These are phyloP conservation scores for Atopsyche davidsoni DNA, from an alignment of 1,140 invertebrate genomes.

Conservation along the genomic window DNA sequence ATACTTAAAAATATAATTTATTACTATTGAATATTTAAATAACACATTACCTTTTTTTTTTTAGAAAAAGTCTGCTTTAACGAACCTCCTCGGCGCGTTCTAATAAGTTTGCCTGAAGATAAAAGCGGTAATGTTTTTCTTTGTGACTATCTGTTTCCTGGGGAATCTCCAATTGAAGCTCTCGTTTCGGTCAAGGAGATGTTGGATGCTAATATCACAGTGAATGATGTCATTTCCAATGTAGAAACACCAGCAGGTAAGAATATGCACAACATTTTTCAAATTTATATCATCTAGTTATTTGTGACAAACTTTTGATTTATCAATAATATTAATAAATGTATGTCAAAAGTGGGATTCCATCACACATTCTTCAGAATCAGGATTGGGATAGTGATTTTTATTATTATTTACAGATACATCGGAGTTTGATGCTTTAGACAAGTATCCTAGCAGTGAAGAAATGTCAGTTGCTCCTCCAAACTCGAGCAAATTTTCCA, in stretches of 20 bases:
- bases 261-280: too few relatives aligned
- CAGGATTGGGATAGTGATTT: too few relatives aligned
- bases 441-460: constrained; percentile 47
- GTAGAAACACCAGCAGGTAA: constrained; percentile 58
- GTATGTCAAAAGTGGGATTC: neutral
- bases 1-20: constrained; percentile 4
- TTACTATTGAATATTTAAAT: constrained; percentile 7
- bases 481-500: too few relatives aligned
- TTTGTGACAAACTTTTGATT: too few relatives aligned
- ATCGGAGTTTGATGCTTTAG: constrained; percentile 57
- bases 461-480: constrained; percentile 45
- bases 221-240: constrained; percentile 58
- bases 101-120: constrained; percentile 54
- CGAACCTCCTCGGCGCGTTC: constrained; percentile 71
- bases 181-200: constrained; percentile 67
- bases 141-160: constrained; percentile 80
- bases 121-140: constrained; percentile 57
- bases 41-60: constrained; percentile 30
- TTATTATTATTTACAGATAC: constrained; percentile 48
- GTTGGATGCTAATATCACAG: constrained; percentile 63
- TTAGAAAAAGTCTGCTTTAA: constrained; percentile 63
- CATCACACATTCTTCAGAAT: neutral
- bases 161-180: constrained; percentile 70
- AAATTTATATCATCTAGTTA: too few relatives aligned
- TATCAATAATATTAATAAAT: neutral